These are phyloP conservation scores for Drosophila incognita DNA, from an alignment of 2,888 invertebrate genomes.

Conservation along the genomic window DNA sequence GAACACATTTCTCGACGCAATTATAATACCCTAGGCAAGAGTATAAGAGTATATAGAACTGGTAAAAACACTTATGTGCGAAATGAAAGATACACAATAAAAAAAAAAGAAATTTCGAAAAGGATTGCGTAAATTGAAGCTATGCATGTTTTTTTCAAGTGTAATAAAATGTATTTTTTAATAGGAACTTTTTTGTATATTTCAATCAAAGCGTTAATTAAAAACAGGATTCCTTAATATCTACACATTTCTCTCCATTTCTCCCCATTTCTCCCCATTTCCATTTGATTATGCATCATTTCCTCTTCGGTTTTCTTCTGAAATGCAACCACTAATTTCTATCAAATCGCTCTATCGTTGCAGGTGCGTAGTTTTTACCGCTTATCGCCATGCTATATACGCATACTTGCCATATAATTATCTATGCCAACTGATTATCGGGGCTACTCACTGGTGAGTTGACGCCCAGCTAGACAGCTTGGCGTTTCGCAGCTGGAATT, in stretches of 20 bases:
- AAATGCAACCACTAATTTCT: constrained; percentile 51
- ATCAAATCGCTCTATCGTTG: constrained; percentile 44
- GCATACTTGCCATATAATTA: constrained; percentile 44
- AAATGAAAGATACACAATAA: constrained; percentile 6
- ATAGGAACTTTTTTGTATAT: not conserved
- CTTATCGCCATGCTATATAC: constrained; percentile 30
- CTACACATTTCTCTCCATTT: not conserved
- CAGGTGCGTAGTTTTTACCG: constrained; percentile 63
- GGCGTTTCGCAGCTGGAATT: constrained; percentile 58
- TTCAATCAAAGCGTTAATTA: not conserved
- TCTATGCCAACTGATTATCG: constrained; percentile 36
- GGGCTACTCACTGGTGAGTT: constrained; percentile 48
- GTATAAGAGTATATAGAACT: constrained; percentile 28
- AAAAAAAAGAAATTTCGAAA: constrained; percentile 1
- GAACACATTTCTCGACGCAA: not conserved
- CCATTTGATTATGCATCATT: constrained; percentile 16
- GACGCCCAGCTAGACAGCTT: constrained; percentile 62
- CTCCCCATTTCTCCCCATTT: not conserved
- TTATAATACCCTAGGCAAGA: not conserved
- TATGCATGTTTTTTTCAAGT: not conserved
- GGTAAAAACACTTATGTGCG: constrained; percentile 31
- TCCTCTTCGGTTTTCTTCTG: not conserved
- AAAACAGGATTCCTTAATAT: not conserved
- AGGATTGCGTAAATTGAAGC: not conserved
- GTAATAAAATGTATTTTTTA: not conserved